A percentile compares a stretch with the other conserved stretches of the same genome.
phyloP scores from a whole-genome alignment of 2,113 vertebrate genomes.

The Tychaedon coryphoeus region DNA sequence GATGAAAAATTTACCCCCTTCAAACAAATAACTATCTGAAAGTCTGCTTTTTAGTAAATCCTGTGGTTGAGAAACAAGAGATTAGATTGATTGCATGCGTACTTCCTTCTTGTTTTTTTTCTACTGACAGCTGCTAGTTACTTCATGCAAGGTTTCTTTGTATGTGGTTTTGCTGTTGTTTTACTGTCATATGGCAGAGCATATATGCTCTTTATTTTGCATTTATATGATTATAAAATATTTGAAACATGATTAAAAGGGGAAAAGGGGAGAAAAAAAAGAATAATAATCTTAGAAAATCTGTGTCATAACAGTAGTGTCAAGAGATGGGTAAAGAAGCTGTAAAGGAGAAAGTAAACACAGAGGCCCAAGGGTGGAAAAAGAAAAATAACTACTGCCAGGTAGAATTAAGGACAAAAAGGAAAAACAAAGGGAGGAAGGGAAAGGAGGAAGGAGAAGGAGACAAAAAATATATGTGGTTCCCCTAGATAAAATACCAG shows the following conservation, averaged over 20 bases:
- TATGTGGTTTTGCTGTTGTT: neutral
- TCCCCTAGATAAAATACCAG: neutral
- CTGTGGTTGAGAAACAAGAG: neutral
- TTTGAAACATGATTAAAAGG: neutral
- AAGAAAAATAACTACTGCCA: neutral
- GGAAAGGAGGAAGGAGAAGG: neutral
- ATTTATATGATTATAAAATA: neutral
- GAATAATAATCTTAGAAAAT: neutral
- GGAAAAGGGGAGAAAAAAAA: neutral
- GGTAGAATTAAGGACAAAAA: neutral
- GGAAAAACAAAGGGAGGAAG: neutral
- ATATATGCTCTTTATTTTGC: neutral
- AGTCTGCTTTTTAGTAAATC: neutral
- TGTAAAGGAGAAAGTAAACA: neutral
- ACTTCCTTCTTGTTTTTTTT: neutral
- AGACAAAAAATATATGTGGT: neutral
- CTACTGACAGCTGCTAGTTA: neutral
- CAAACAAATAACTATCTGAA: neutral
- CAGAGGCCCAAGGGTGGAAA: neutral
- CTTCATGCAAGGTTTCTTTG: neutral
- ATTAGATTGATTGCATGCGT: rapidly evolving
- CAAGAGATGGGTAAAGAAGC: neutral
- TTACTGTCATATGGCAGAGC: neutral
- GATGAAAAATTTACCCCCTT: neutral
- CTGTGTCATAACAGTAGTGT: neutral